These are phyloP conservation scores for Lophotis ruficrista DNA, from an alignment of 2,113 vertebrate genomes.

Conservation along the genomic window DNA sequence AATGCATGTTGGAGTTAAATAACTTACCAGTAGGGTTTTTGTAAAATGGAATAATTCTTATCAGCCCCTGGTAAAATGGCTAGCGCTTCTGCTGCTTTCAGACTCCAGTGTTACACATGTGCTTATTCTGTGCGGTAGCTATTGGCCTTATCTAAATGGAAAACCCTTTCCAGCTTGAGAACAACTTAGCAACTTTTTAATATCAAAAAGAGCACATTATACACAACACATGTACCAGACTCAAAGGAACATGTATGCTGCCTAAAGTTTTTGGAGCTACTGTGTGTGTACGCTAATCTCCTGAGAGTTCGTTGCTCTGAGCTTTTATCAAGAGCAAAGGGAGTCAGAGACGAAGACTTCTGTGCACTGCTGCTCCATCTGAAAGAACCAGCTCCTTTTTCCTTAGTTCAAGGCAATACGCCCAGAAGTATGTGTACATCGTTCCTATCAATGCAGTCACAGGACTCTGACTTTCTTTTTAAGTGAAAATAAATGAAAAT, in stretches of 20 bases:
- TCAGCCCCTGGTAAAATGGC: not conserved
- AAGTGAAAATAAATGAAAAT: slow-evolving; percentile 49
- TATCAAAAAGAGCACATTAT: slow-evolving; percentile 56
- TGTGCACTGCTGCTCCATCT: slow-evolving; percentile 46
- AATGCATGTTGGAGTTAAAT: not conserved
- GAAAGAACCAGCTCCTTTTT: slow-evolving; percentile 62
- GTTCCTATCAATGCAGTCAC: slow-evolving; percentile 51
- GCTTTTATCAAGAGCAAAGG: slow-evolving; percentile 60
- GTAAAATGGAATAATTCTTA: not conserved
- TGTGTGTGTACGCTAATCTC: slow-evolving; percentile 32
- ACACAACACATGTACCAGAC: slow-evolving; percentile 40
- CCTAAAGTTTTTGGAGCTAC: slow-evolving; percentile 55
- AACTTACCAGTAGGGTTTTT: not conserved
- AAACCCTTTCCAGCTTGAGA: slow-evolving; percentile 61
- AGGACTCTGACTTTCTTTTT: slow-evolving; percentile 47
- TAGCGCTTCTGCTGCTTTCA: not conserved
- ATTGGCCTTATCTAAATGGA: slow-evolving; percentile 59
- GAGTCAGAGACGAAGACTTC: slow-evolving; percentile 33
- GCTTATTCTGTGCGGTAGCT: not conserved
- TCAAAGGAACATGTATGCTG: slow-evolving; percentile 65
- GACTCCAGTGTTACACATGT: not conserved
- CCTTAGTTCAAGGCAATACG: slow-evolving; percentile 49
- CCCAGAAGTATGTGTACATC: slow-evolving; percentile 39
- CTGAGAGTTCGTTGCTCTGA: slow-evolving; percentile 37
- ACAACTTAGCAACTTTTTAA: slow-evolving; percentile 33